Evolutionary conservation across 2,113 vertebrate genomes (phyloP), one percentile per base, ranked within the genome.

Genomic region (Cervus canadensis): DNA sequence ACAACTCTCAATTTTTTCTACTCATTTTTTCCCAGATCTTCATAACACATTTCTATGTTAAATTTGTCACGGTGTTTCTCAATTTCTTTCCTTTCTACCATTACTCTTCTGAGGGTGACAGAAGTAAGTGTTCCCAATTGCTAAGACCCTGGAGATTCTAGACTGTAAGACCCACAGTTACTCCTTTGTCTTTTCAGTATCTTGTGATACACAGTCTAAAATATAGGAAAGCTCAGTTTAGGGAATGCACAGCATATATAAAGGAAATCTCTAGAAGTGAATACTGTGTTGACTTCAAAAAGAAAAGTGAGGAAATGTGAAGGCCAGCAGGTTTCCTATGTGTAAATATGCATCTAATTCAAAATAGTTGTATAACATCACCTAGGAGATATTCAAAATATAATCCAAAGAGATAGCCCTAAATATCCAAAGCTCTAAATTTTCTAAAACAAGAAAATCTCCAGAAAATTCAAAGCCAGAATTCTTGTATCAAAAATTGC

Each of bases 21-120:
- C 57, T 96, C 57, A 74, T 64, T 96, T 98, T 98, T 89, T 92
- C 85, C 96, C 96, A 95, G 57, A 59, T 91, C 59, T 82, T 96
- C 52, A n/a, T 93, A 62, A 89, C 90, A 94, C 50, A 89, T 96
- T 96, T 90, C n/a, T 83, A 7, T 76, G 88, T 94, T 94, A 92
- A 96, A 95, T 96, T 87, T 94, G 86, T 96, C 88, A 91, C 57
- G 56, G 87, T 94, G 87, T 92, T 91, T 97, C 87, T 83, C 93
- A 86, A 71, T 71, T 91, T 96, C 62, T 67, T 67, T 92, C 21
- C 28, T 74, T 93, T 93, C 52, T 67, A 84, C 60, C 52, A 50
- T 90, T 43, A 78, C 85, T 92, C 48, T 95, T 92, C 59, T 93
- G 40, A 94, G 52, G 48, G 26, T 16, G 8, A 95, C 12, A 45